Conservation (phyloP, 2,888 invertebrate species). For the Atherix ibis region DNA sequence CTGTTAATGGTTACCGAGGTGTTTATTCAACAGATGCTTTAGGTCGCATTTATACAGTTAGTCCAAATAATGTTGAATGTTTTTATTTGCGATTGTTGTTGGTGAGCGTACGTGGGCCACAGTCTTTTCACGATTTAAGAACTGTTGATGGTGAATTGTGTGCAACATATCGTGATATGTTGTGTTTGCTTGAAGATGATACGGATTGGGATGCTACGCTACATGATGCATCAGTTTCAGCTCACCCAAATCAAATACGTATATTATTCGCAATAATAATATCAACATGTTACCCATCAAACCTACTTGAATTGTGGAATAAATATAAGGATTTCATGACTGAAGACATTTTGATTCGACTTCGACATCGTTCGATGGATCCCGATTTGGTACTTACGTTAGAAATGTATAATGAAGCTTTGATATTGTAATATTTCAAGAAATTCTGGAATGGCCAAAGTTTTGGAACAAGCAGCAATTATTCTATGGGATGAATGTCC, state of each 20-base stretch:
- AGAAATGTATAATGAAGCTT: no score
- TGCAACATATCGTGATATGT: conserved; percentile 19
- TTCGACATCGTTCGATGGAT: conserved; percentile 6
- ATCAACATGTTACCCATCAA: conserved; percentile 14
- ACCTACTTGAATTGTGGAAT: conserved; percentile 15
- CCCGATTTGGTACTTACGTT: conserved; percentile 9
- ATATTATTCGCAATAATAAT: conserved; percentile 16
- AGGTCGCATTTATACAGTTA: conserved; percentile 22
- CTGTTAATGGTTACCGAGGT: conserved; percentile 16
- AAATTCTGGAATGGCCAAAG: no score
- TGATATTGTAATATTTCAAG: no score
- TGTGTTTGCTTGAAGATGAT: conserved; percentile 20
- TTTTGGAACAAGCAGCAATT: no score
- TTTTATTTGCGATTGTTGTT: no score
- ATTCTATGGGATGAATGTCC: no score
- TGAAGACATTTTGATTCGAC: conserved; percentile 12
- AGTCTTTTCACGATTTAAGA: conserved; percentile 19
- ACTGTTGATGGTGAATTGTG: conserved; percentile 24
- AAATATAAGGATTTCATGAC: conserved; percentile 12
- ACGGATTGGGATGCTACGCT: conserved; percentile 16
- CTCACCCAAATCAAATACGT: conserved; percentile 14
- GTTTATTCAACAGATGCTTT: conserved; percentile 21
- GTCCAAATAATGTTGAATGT: conserved; percentile 21
- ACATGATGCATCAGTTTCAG: conserved; percentile 12
- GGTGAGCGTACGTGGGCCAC: no score